Base-by-base conservation (phyloP, 1,140 invertebrate species). In the Zaprionus taronus region DNA sequence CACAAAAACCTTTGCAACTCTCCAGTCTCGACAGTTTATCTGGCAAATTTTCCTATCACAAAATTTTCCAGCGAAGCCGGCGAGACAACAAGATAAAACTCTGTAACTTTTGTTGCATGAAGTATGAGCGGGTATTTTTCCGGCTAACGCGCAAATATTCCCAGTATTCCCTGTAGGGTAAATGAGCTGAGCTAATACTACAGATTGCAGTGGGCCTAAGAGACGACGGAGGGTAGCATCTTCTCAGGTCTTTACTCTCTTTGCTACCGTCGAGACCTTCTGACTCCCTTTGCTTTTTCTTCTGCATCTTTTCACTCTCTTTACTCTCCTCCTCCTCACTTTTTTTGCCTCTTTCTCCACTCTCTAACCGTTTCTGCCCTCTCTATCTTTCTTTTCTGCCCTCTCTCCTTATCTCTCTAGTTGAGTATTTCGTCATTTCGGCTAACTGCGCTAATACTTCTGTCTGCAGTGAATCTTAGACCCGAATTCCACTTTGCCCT, bases 1-100 rank as follows among this genome's bases (percentile, higher is more conserved):
- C 2, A 38, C 6, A 47, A 2, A 47, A 17, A 47, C 7, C 41
- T 17, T 44, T 7, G n/a, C 41, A n/a, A 44, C 15, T 44, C 4
- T 11, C 17, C 3, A 12, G 47, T 49, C 47, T 47, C 31, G n/a
- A 14, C 47, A 14, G n/a, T 51, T 12, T 51, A 51, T 51, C 47
- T 51, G 47, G 47, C 20, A 51, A 51, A 14, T 51, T 51, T 51
- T 51, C 47, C 47, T 51, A 51, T 51, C 47, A 24, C 41, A 24
- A 51, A 51, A 51, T 22, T 51, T 51, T 51, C 47, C 47, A 51
- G 12, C 17, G 47, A 49, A 49, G 11, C 15, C 15, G 15, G 14
- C 15, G 5, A 44, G 38, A 44, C 15, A 44, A n/a, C n/a, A n/a
- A 47, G 41, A 47, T 47, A 47, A 47, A 17, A 47, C n/a, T 47